Conservation (phyloP, 2,113 vertebrate genomes). For the Cacatua alba region DNA sequence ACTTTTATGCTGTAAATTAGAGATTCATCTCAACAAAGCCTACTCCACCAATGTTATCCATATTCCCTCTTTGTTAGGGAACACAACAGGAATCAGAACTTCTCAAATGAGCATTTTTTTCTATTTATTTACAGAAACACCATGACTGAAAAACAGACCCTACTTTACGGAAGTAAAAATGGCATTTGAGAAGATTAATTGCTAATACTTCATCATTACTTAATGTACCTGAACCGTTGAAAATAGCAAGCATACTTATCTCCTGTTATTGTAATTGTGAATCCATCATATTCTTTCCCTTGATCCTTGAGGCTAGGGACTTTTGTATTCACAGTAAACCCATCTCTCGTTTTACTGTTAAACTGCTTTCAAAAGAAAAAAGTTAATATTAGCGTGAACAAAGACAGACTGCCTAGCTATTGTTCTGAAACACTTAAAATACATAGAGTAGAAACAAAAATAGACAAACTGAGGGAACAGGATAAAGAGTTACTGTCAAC, state of each 20-base stretch:
- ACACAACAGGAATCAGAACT: not conserved
- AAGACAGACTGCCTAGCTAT: not conserved
- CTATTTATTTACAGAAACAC: not conserved
- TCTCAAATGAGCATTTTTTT: not conserved
- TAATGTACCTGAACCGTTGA: not conserved
- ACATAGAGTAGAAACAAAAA: not conserved
- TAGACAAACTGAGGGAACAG: not conserved
- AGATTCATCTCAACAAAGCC: not conserved
- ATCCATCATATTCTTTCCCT: constrained; percentile 94
- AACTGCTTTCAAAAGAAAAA: constrained; percentile 88
- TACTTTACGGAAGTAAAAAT: not conserved
- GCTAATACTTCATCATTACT: not conserved
- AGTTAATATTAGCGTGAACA: not conserved
- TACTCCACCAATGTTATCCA: not conserved
- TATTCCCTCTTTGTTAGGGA: not conserved
- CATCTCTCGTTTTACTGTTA: constrained; percentile 98
- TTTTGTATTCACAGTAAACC: constrained; percentile 98
- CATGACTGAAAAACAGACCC: not conserved
- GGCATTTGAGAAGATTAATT: not conserved
- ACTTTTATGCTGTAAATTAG: not conserved
- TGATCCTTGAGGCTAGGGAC: constrained; percentile 92
- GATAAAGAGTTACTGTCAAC: not conserved
- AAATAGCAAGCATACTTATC: constrained; percentile 83
- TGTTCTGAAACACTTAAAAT: not conserved
- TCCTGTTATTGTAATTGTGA: constrained; percentile 97